phyloP scores from a whole-genome alignment of 2,797 vertebrate species.

The Phataginus tricuspis region DNA sequence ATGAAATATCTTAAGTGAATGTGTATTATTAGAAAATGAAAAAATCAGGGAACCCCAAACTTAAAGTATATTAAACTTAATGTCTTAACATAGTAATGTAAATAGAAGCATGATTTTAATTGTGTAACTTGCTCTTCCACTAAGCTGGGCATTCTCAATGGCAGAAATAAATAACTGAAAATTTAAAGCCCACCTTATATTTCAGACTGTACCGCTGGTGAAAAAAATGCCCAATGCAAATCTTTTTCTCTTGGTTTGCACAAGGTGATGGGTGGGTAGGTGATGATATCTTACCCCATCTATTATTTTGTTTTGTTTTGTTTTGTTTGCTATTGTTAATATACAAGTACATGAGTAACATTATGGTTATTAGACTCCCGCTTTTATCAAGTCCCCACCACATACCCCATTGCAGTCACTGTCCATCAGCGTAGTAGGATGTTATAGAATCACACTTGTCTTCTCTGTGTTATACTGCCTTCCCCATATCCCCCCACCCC shows the following conservation, averaged over 20 bases:
- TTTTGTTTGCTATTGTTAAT: neutral
- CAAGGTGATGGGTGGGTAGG: neutral
- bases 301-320: neutral
- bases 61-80: neutral
- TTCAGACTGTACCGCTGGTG: neutral
- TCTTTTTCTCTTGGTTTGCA: neutral
- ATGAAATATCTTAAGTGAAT: neutral
- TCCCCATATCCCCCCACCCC: too few species aligned
- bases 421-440: too few species aligned
- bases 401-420: too few species aligned
- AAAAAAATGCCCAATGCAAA: neutral
- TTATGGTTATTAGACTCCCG: too few species aligned
- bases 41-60: neutral
- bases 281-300: neutral
- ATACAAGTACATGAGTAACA: too few species aligned
- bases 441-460: too few species aligned
- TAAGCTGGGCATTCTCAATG: neutral
- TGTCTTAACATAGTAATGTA: neutral
- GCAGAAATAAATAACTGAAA: neutral
- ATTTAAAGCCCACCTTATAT: neutral
- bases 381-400: too few species aligned
- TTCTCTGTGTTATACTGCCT: too few species aligned
- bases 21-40: neutral
- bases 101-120: neutral
- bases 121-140: neutral